These are phyloP conservation scores for Drosophila navojoa DNA, from an alignment of 1,140 invertebrate genomes.

Conservation along the genomic window DNA sequence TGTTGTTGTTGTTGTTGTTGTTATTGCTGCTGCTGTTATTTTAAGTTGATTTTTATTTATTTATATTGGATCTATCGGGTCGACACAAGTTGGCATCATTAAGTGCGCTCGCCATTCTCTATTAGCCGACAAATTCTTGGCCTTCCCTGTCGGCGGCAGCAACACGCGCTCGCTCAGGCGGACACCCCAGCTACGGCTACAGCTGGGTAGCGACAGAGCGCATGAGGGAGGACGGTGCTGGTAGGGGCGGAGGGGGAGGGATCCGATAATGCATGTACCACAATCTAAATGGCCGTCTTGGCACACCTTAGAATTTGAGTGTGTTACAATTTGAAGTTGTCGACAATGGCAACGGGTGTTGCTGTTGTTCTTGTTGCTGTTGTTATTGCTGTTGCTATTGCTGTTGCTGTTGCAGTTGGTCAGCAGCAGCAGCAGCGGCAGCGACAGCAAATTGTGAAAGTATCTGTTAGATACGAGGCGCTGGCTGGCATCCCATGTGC, in stretches of 20 bases:
- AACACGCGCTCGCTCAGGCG: constrained; percentile 43
- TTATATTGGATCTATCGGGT: constrained; percentile 64
- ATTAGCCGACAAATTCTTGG: constrained; percentile 82
- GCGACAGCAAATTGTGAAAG: constrained; percentile 74
- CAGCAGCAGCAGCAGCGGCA: constrained; percentile 60
- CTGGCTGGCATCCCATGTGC: constrained; percentile 73
- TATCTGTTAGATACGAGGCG: constrained; percentile 59
- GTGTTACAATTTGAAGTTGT: constrained; percentile 82
- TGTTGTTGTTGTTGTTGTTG: neutral
- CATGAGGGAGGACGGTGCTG: neutral
- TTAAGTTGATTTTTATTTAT: constrained; percentile 46
- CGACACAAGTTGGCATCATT: constrained; percentile 80
- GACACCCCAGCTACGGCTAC: constrained; percentile 31
- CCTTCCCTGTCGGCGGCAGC: constrained; percentile 71
- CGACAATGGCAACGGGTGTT: constrained; percentile 71
- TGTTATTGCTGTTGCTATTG: constrained; percentile 46
- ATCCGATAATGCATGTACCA: constrained; percentile 76
- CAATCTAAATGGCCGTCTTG: constrained; percentile 81
- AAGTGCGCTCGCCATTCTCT: constrained; percentile 81
- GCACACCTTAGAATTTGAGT: constrained; percentile 80
- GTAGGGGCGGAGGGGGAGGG: neutral
- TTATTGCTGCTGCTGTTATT: neutral
- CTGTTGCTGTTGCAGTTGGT: constrained; percentile 48
- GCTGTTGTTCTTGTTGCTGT: constrained; percentile 39
- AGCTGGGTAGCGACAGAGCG: neutral